Base-by-base conservation (phyloP, 2,888 invertebrate species). In the Myathropa florea region DNA sequence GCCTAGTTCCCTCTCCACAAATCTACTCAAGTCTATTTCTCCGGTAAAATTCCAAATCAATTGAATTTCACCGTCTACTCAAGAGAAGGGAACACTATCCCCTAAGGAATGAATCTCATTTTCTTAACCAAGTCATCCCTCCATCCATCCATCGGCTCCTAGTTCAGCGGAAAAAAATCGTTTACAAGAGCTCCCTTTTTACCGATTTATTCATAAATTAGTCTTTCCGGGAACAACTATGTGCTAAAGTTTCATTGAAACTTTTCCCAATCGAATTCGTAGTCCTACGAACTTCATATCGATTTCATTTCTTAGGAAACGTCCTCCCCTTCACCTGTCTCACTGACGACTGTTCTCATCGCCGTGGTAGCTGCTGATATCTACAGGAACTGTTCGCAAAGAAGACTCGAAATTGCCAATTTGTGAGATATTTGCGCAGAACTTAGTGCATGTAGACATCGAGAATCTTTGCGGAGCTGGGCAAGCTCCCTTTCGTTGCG, bases 401-500 rank as follows among this genome's bases (percentile, higher is more conserved):
- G 63, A 65, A 71, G 59, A 46, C 46, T 65, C 30, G 46, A 79
- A 79, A 72, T 79, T 79, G 78, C 71, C 72, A 79, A 72, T 72
- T 79, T 79, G 79, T 79, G 33, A 72, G 64, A 72, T 79, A 79
- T 72, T 79, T 72, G 71, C 71, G 21, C 64, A 72, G 70, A 71
- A 78, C 78, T 71, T 64, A 28, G 60, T 53, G 46, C 65, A 60
- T 60, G 60, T 57, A 57, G 18, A 57, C 64, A 65, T 59, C 26
- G 65, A 30, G 46, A 59, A 78, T 70, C 68, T 64, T 73, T 78
- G 53, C 61, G 30, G 12, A 70, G n/a, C 21, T 33, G 60, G 70
- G 36, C 23, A 53, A 63, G 28, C 33, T 28, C 46, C 28, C 59
- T 60, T 26, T 53, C 28, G 12, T 10, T 68, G 21, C 24, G 55